A percentile compares a stretch with the other conserved stretches of the same genome.
Evolutionary conservation across 2,797 vertebrate species (phyloP).

Genomic region (Gobionotothen gibberifrons): DNA sequence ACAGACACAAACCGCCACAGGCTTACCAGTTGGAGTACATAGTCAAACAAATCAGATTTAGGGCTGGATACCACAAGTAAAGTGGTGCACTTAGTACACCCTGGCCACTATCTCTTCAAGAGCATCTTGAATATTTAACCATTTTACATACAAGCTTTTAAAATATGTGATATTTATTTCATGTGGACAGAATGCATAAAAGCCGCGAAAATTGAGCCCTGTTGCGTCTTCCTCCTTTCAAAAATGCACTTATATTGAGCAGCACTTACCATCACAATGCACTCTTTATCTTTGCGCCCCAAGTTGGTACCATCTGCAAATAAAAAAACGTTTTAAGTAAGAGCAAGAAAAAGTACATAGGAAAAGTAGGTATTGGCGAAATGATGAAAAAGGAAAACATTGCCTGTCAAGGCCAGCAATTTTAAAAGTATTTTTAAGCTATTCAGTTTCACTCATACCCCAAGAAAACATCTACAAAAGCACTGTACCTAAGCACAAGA

Average conservation of each 20-base stretch:
- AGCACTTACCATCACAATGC: slow-evolving; percentile 70
- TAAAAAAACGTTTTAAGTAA: slow-evolving; percentile 10
- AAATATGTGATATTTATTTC: slow-evolving; percentile 86
- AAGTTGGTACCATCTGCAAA: slow-evolving; percentile 43
- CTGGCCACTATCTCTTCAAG: slow-evolving; percentile 67
- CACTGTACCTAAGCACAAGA: slow-evolving; percentile 24
- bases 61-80: slow-evolving; percentile 69
- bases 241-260: slow-evolving; percentile 69
- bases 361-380: slow-evolving; percentile 22
- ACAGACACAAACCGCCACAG: slow-evolving; percentile 73
- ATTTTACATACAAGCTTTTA: slow-evolving; percentile 82
- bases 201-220: slow-evolving; percentile 66
- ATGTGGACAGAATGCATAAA: slow-evolving; percentile 85
- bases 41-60: slow-evolving; percentile 74
- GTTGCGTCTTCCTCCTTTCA: slow-evolving; percentile 65
- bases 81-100: slow-evolving; percentile 75
- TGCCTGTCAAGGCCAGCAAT: slow-evolving; percentile 27
- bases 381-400: slow-evolving; percentile 22
- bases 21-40: slow-evolving; percentile 61
- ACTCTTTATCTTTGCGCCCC: slow-evolving; percentile 57
- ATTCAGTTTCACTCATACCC: slow-evolving; percentile 11
- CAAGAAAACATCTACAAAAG: slow-evolving; percentile 25
- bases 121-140: slow-evolving; percentile 83
- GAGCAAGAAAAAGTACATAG: slow-evolving; percentile 34
- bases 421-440: slow-evolving; percentile 27